Evolutionary conservation across 2,113 vertebrate species (phyloP).

Genomic region (Elaphurus davidianus): DNA sequence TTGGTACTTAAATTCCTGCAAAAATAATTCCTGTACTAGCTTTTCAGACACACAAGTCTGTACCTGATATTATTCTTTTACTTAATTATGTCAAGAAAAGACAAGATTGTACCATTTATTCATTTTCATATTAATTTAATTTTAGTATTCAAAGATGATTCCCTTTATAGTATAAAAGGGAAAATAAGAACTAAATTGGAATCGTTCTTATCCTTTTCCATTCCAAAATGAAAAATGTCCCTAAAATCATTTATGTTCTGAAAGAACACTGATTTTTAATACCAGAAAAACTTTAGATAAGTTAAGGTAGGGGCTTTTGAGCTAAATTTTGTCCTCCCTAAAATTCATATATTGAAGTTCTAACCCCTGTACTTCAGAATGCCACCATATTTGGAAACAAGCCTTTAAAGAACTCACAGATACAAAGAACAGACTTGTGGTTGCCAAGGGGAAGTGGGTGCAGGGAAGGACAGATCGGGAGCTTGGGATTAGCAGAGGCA

Average conservation of each 20-base stretch:
- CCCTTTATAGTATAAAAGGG: not conserved
- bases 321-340: not conserved
- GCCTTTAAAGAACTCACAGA: not conserved
- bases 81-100: conserved; percentile 40
- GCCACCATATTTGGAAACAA: not conserved
- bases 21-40: conserved; percentile 40
- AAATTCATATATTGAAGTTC: not conserved
- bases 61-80: conserved; percentile 44
- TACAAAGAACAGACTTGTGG: not conserved
- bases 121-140: conserved; percentile 50
- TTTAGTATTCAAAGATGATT: conserved; percentile 14
- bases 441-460: not conserved
- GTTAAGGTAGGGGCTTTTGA: not conserved
- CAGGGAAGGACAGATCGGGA: not conserved
- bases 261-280: not conserved
- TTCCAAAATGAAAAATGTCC: conserved; percentile 20
- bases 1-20: conserved; percentile 41
- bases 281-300: not conserved
- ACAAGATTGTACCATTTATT: conserved; percentile 35
- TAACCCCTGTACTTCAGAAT: not conserved
- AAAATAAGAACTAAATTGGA: conserved; percentile 30
- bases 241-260: not conserved
- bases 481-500: not conserved
- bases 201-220: not conserved
- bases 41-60: conserved; percentile 14